Conservation (phyloP, 2,113 vertebrate genomes). For the Pseudorhombus dupliciocellatus region DNA sequence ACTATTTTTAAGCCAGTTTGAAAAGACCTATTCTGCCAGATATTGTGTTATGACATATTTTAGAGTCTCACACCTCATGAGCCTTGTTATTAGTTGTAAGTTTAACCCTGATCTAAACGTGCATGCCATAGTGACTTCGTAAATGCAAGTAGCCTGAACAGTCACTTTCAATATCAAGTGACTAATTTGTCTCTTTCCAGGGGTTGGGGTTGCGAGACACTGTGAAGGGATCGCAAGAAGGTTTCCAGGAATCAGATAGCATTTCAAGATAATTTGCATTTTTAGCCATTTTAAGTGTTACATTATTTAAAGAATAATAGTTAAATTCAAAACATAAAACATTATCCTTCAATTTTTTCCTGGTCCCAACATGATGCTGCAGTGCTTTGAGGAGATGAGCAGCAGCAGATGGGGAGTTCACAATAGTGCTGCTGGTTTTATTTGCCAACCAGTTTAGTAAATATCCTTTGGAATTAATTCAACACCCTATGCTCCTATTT, state of each 20-base stretch:
- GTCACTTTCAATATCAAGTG: not conserved
- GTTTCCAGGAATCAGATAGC: not conserved
- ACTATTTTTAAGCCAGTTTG: not conserved
- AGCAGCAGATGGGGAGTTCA: no score
- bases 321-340: no score
- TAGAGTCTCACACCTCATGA: not conserved
- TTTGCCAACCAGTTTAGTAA: no score
- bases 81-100: slow-evolving; percentile 22
- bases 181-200: slow-evolving; percentile 19
- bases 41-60: not conserved
- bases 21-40: not conserved
- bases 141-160: not conserved
- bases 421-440: no score
- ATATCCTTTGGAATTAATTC: no score
- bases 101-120: slow-evolving; percentile 23
- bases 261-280: no score
- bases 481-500: no score
- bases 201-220: no score
- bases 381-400: no score
- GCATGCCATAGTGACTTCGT: slow-evolving; percentile 3
- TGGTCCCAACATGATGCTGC: not conserved
- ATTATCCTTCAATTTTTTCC: not conserved
- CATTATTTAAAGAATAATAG: no score
- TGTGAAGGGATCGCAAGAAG: no score
- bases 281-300: no score